phyloP scores from a whole-genome alignment of 2,113 vertebrate genomes.

The Sitta europaea region DNA sequence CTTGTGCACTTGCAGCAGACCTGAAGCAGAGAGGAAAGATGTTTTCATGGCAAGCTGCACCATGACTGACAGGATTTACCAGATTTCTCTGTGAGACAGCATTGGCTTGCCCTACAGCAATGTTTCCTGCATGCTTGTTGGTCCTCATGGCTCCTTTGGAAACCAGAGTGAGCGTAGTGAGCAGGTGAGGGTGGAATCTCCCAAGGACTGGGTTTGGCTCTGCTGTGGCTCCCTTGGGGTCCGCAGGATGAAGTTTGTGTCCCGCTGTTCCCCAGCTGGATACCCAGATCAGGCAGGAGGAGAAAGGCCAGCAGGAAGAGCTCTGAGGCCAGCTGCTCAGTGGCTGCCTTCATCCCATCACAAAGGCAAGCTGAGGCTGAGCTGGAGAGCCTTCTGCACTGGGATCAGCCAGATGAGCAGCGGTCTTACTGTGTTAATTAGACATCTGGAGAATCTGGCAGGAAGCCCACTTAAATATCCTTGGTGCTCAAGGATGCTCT shows the following conservation, averaged over 20 bases:
- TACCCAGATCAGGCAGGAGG: neutral
- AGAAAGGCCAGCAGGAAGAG: neutral
- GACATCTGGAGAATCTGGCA: constrained; percentile 46
- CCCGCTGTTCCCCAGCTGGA: neutral
- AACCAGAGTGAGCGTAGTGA: neutral
- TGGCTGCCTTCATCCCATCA: neutral
- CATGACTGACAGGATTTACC: neutral
- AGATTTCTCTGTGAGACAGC: neutral
- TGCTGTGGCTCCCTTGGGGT: neutral
- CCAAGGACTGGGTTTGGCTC: neutral
- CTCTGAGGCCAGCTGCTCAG: neutral
- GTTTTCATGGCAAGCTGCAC: neutral
- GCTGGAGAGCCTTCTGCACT: neutral
- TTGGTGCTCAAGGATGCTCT: neutral
- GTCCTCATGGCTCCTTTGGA: neutral
- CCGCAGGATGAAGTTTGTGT: neutral
- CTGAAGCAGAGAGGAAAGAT: neutral
- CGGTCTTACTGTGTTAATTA: constrained; percentile 29
- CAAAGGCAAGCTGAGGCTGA: neutral
- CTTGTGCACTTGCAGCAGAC: neutral
- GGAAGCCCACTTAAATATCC: constrained; percentile 14
- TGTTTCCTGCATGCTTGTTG: neutral
- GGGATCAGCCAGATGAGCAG: neutral
- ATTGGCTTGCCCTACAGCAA: fast-evolving
- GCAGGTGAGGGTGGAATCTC: neutral